These are phyloP conservation scores for Littorina saxatilis DNA, from an alignment of 1,140 invertebrate species.

Conservation along the genomic window DNA sequence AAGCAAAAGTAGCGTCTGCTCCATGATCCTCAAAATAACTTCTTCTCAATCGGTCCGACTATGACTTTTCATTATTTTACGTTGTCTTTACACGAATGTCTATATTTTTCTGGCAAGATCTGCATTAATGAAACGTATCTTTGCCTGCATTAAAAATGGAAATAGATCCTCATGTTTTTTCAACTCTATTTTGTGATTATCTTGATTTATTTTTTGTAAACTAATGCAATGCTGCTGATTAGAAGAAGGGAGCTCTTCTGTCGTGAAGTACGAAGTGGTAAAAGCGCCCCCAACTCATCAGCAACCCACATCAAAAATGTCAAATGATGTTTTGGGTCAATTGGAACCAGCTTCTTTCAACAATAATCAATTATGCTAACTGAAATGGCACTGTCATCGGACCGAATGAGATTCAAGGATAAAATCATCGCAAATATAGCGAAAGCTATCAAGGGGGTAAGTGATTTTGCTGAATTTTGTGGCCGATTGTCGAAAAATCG, in stretches of 20 bases:
- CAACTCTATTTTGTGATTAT: no score
- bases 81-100: no score
- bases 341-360: no score
- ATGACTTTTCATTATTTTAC: no score
- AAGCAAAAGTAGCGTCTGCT: slow-evolving; percentile 37
- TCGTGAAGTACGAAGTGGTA: neutral
- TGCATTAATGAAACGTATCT: no score
- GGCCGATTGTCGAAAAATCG: neutral
- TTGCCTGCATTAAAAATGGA: no score
- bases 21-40: slow-evolving; percentile 8
- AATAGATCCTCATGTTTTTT: no score
- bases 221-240: no score
- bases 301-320: slow-evolving; percentile 15
- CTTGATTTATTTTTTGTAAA: no score
- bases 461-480: slow-evolving; percentile 25
- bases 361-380: slow-evolving; percentile 31
- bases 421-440: slow-evolving; percentile 61
- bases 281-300: slow-evolving; percentile 24
- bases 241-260: neutral
- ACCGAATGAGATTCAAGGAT: slow-evolving; percentile 62
- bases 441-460: slow-evolving; percentile 62
- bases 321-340: slow-evolving; percentile 23
- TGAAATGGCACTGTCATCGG: slow-evolving; percentile 45
- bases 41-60: no score
- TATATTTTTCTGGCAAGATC: no score